Conservation (phyloP, 1,140 invertebrate species). For the Drosophila lacertosa region DNA sequence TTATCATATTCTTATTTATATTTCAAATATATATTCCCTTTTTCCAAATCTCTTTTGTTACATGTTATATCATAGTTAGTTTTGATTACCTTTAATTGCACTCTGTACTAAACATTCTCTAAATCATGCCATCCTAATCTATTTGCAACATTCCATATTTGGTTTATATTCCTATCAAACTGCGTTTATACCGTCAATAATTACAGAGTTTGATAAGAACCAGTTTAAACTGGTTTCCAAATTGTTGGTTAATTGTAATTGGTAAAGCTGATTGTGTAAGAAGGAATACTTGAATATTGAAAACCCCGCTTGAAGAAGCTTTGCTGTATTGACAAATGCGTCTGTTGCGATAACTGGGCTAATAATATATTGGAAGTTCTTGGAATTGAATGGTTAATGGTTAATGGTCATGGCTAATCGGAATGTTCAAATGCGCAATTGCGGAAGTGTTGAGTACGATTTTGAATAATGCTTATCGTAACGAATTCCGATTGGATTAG, state of each 20-base stretch:
- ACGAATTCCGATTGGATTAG: slow-evolving; percentile 23
- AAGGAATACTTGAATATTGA: not conserved
- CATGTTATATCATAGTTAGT: not conserved
- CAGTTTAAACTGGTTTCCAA: slow-evolving; percentile 6
- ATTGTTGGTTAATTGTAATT: slow-evolving; percentile 12
- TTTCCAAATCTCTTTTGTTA: not conserved
- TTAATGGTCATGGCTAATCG: slow-evolving; percentile 56
- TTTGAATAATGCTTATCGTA: slow-evolving; percentile 26
- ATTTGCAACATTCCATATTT: not conserved
- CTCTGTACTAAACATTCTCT: not conserved
- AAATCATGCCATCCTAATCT: not conserved
- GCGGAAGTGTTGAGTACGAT: slow-evolving; percentile 36
- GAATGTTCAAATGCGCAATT: slow-evolving; percentile 51
- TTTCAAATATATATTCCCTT: not conserved
- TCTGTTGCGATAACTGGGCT: not conserved
- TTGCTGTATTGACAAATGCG: slow-evolving; percentile 39
- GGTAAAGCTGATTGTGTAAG: slow-evolving; percentile 40
- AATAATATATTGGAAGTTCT: slow-evolving; percentile 38
- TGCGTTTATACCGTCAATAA: too few relatives aligned
- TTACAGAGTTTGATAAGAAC: slow-evolving; percentile 30
- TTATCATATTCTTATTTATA: too few relatives aligned
- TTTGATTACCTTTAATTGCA: not conserved
- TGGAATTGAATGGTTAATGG: slow-evolving; percentile 43
- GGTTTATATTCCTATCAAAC: slow-evolving; percentile 1
- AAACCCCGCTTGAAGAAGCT: slow-evolving; percentile 2